phyloP scores from a whole-genome alignment of 2,797 vertebrate genomes.

The Micromesistius poutassou region DNA sequence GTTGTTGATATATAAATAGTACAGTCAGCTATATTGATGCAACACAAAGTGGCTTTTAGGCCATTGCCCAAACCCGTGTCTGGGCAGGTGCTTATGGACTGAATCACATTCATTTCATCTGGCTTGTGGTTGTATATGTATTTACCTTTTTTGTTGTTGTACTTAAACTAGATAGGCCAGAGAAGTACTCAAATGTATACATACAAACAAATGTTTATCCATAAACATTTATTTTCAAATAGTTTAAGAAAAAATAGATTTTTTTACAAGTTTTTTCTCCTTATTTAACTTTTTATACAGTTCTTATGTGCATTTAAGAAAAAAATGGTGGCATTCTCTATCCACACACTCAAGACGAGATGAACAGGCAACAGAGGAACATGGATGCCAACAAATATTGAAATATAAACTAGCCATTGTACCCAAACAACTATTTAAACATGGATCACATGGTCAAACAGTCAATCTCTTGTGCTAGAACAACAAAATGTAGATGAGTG shows the following conservation, averaged over 20 bases:
- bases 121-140: no score
- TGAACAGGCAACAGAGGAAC: constrained; percentile 24
- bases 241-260: constrained; percentile 68
- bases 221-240: constrained; percentile 71
- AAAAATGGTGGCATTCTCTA: constrained; percentile 43
- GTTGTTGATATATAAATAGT: no score
- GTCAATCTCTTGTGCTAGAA: constrained; percentile 3
- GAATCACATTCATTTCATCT: neutral
- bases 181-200: neutral
- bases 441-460: neutral
- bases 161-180: neutral
- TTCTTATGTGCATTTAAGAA: constrained; percentile 58
- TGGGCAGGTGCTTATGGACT: neutral
- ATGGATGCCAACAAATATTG: constrained; percentile 12
- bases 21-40: no score
- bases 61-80: neutral
- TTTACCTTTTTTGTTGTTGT: neutral
- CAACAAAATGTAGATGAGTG: constrained; percentile 14
- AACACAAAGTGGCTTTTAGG: no score
- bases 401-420: constrained; percentile 2
- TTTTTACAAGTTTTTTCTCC: constrained; percentile 54
- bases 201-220: constrained; percentile 30
- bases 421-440: neutral
- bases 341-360: constrained; percentile 16
- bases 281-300: constrained; percentile 62